A percentile compares a stretch with the other conserved stretches of the same genome.
Conservation (phyloP, 2,797 vertebrate genomes). For the Trematomus bernacchii region DNA sequence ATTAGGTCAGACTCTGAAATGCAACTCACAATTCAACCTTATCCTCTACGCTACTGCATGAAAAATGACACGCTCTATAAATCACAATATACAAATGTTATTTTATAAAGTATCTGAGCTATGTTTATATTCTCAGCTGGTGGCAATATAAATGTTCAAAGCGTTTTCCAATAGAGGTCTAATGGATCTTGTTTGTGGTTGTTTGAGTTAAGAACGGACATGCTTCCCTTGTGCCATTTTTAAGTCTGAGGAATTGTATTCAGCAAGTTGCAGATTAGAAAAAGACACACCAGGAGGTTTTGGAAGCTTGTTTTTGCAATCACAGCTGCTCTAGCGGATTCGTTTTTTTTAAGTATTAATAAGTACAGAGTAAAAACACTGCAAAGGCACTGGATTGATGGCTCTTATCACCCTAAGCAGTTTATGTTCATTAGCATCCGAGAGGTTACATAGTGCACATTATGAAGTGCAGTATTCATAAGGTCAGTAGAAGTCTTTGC, state of each 20-base stretch:
- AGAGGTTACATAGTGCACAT: constrained; percentile 32
- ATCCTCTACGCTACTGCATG: constrained; percentile 8
- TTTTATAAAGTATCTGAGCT: not conserved
- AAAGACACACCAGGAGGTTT: constrained; percentile 31
- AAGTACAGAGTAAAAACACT: constrained; percentile 18
- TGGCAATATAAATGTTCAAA: constrained; percentile 1
- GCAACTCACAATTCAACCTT: constrained; percentile 7
- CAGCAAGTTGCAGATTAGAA: constrained; percentile 39
- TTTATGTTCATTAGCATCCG: constrained; percentile 24
- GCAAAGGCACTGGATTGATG: constrained; percentile 9
- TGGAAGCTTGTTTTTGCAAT: constrained; percentile 30
- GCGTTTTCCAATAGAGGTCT: constrained; percentile 1
- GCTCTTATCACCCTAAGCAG: constrained; percentile 1
- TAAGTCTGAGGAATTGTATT: constrained; percentile 22
- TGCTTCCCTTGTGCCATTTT: constrained; percentile 15
- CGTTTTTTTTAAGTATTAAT: constrained; percentile 13
- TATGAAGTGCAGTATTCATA: constrained; percentile 36
- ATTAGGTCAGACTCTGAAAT: constrained; percentile 22
- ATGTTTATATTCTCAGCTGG: not conserved
- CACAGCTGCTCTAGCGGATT: constrained; percentile 17
- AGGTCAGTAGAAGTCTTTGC: constrained; percentile 43
- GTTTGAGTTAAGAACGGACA: constrained; percentile 24
- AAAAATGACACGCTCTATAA: constrained; percentile 5
- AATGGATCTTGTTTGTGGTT: constrained; percentile 30
- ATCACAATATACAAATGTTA: not conserved